A percentile compares a stretch with the other conserved stretches of the same genome.
phyloP scores from a whole-genome alignment of 1,140 invertebrate genomes.

The Sitophilus oryzae region DNA sequence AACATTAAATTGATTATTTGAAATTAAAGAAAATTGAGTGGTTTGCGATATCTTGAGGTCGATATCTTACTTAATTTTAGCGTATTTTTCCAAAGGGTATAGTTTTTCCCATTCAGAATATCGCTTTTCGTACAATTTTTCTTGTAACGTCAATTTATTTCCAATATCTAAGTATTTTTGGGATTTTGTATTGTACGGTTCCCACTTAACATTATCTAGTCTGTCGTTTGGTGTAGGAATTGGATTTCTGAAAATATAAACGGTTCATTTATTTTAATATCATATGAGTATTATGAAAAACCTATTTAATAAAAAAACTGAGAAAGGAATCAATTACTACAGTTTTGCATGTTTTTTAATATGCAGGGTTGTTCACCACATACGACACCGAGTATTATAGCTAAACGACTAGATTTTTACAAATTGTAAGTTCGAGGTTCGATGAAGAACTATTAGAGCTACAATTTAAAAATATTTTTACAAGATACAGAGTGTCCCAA shows the following conservation, averaged over 20 bases:
- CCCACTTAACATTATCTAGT: slow-evolving; percentile 48
- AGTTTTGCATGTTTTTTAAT: not conserved
- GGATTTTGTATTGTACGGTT: slow-evolving; percentile 45
- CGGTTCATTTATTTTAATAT: no score
- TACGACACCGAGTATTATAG: no score
- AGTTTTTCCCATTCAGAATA: slow-evolving; percentile 53
- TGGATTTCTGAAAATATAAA: slow-evolving; percentile 40
- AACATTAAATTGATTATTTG: not conserved
- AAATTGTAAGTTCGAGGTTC: no score
- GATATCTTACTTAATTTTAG: slow-evolving; percentile 15
- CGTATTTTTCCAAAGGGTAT: slow-evolving; percentile 43
- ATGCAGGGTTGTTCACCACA: no score
- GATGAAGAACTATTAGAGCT: no score
- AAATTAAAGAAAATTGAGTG: not conserved
- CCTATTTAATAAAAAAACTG: not conserved
- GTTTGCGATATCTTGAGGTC: no score
- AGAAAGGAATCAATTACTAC: not conserved
- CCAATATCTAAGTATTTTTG: slow-evolving; percentile 54
- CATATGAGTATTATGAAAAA: no score
- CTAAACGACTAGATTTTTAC: no score
- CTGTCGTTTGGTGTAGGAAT: slow-evolving; percentile 36
- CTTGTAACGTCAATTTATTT: slow-evolving; percentile 37
- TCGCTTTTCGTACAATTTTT: slow-evolving; percentile 48
- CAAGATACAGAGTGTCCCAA: no score
- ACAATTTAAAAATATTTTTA: no score